Conservation (phyloP, 2,113 vertebrate genomes). For the Xiphorhynchus elegans region DNA sequence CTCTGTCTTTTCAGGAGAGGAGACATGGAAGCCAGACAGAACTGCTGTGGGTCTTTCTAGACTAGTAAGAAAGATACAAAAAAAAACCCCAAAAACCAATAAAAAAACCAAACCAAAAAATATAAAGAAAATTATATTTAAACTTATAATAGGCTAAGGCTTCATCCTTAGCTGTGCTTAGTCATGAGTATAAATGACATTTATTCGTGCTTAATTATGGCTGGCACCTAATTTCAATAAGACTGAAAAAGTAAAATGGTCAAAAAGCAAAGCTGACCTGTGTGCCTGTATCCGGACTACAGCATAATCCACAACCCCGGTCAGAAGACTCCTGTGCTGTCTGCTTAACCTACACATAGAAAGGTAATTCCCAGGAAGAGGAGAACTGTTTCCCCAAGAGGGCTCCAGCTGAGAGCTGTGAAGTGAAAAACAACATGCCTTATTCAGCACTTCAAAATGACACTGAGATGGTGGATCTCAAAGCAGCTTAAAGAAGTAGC, state of each 20-base stretch:
- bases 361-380: not conserved
- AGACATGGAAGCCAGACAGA: not conserved
- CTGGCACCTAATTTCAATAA: not conserved
- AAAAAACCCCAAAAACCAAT: not conserved
- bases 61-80: not conserved
- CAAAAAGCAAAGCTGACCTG: not conserved
- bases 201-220: not conserved
- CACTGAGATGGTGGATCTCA: not conserved
- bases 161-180: not conserved
- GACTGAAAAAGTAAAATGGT: not conserved
- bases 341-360: not conserved
- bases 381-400: not conserved
- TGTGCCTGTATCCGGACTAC: accelerated
- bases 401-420: not conserved
- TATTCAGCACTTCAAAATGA: not conserved
- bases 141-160: not conserved
- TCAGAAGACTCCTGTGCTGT: not conserved
- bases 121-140: not conserved
- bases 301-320: not conserved
- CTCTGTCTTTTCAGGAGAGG: not conserved
- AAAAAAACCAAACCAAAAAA: too few relatives aligned
- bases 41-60: not conserved
- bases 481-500: not conserved
- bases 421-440: accelerated
- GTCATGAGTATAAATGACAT: not conserved